phyloP scores from a whole-genome alignment of 2,113 vertebrate species.

The Ascaphus truei region DNA sequence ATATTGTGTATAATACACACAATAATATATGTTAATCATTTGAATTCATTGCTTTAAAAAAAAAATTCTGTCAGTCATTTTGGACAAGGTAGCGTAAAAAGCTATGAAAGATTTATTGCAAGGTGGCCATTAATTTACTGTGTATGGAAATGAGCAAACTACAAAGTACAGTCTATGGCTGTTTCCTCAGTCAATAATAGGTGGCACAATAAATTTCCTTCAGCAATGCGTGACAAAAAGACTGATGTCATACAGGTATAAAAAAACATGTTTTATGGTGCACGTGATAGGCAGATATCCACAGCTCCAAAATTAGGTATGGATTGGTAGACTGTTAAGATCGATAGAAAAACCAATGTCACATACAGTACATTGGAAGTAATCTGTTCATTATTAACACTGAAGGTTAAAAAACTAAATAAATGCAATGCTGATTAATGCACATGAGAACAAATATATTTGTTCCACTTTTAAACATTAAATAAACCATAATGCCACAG shows the following conservation, averaged over 20 bases:
- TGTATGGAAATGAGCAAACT: not conserved
- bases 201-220: not conserved
- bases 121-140: not conserved
- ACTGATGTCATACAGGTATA: not conserved
- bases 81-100: not conserved
- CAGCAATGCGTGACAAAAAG: not conserved
- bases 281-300: not conserved
- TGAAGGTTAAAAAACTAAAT: not conserved
- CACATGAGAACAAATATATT: not conserved
- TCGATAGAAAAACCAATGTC: not conserved
- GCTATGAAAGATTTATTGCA: not conserved
- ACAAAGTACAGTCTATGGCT: not conserved
- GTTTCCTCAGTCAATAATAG: not conserved
- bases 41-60: too few relatives aligned
- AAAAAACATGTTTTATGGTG: not conserved
- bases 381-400: not conserved
- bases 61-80: too few relatives aligned
- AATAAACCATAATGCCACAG: not conserved
- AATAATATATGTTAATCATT: too few relatives aligned
- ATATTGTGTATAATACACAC: too few relatives aligned
- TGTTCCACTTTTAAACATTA: not conserved
- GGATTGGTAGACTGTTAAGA: constrained; percentile 5
- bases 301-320: not conserved
- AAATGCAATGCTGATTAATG: not conserved
- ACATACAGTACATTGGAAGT: too few relatives aligned